These are phyloP conservation scores for Hyposmocoma kahamanoa DNA, from an alignment of 1,140 invertebrate species.

Conservation along the genomic window DNA sequence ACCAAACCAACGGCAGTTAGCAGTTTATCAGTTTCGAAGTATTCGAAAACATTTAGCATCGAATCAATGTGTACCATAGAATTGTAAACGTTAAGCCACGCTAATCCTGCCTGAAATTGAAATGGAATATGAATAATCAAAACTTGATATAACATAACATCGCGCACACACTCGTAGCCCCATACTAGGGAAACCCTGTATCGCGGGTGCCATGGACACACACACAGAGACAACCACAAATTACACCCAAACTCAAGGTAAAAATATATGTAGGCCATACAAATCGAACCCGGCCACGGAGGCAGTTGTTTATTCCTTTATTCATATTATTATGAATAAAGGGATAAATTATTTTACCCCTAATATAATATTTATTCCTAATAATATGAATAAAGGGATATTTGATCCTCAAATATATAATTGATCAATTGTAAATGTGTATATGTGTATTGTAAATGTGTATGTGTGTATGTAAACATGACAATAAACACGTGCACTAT, in stretches of 20 bases:
- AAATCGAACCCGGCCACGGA: not conserved
- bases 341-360: not conserved
- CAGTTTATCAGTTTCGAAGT: slow-evolving; percentile 29
- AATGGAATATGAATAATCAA: not conserved
- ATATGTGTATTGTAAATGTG: not conserved
- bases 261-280: not conserved
- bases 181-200: too few species aligned
- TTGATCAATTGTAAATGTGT: too few species aligned
- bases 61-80: slow-evolving; percentile 24
- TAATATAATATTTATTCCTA: not conserved
- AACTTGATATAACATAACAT: not conserved
- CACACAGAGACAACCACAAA: too few species aligned
- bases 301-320: not conserved
- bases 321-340: not conserved
- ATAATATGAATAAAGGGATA: not conserved
- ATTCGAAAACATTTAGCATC: slow-evolving; percentile 30
- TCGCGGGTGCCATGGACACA: too few species aligned
- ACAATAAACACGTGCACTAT: not conserved
- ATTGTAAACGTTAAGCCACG: slow-evolving; percentile 34
- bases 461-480: not conserved
- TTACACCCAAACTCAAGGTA: too few species aligned
- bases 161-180: too few species aligned
- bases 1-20: slow-evolving; percentile 40
- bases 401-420: too few species aligned
- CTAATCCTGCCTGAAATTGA: slow-evolving; percentile 13